Base-by-base conservation (phyloP, 2,797 vertebrate genomes). In the Pseudomugil tenellus region DNA sequence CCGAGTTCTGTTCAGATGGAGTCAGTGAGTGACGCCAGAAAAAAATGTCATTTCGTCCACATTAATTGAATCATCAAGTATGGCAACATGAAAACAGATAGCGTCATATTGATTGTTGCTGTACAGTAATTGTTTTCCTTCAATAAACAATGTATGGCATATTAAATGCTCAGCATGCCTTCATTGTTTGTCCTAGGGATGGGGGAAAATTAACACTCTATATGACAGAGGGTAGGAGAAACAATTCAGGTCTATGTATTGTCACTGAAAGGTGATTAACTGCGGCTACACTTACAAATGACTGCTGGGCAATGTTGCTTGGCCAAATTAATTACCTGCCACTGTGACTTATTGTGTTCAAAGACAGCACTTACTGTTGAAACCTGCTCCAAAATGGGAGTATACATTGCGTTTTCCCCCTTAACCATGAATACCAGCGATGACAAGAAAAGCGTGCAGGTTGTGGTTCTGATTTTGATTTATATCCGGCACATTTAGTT, bases 261-360 rank as follows among this genome's bases (percentile, higher is more conserved):
- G 89, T 90, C 80, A 85, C 57, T 76, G 72, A 87, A 87, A 83
- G 85, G 89, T 92, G 90, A 93, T 93, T 91, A 92, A 87, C 77
- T 85, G 74, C 55, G 81, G 79, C 91, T 87, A 66, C 79, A 76
- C 84, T 86, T 87, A 77, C 76, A 87, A 88, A 85, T 80, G 82
- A 87, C 86, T 84, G 77, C 70, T 68, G 84, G 86, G 71, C 76
- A 73, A 72, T 56, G 74, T 78, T 84, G 86, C 82, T 71, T 54
- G 67, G 84, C 63, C 76, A 86, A 91, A 94, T 93, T 89, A 93
- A 94, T 93, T 89, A 91, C 87, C 90, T 92, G 92, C 88, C 92
- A 88, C 58, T 75, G 78, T 91, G 91, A 89, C 81, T 77, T 86
- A 91, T 88, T 83, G 87, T 87, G 92, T 89, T 79, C 87, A 75